phyloP scores from a whole-genome alignment of 2,113 vertebrate genomes.

The Columbina picui region DNA sequence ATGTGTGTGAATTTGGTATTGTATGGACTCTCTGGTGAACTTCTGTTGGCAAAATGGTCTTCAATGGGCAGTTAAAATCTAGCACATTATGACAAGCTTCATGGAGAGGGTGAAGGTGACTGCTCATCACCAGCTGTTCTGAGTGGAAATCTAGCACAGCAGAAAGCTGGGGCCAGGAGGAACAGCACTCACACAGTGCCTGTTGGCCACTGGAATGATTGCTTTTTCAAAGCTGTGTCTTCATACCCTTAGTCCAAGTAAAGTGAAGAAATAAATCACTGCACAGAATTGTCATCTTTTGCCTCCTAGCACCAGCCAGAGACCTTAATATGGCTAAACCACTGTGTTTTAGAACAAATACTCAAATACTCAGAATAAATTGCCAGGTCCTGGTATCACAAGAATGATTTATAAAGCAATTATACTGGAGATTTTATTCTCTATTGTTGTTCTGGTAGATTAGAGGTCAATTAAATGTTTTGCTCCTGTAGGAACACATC shows the following conservation, averaged over 20 bases:
- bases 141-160: neutral
- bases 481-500: neutral
- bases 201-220: neutral
- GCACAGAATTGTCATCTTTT: constrained; percentile 41
- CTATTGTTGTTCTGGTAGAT: constrained; percentile 48
- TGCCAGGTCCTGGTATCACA: constrained; percentile 22
- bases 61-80: neutral
- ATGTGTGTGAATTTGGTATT: neutral
- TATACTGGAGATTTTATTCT: constrained; percentile 54
- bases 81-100: accelerated
- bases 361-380: constrained; percentile 65
- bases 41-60: neutral
- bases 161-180: neutral
- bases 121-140: neutral
- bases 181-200: neutral
- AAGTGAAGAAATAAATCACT: constrained; percentile 53
- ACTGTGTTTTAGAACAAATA: constrained; percentile 43
- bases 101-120: neutral
- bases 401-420: constrained; percentile 73
- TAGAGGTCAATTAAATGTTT: constrained; percentile 58
- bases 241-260: neutral
- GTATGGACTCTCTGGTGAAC: neutral
- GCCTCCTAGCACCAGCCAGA: neutral
- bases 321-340: constrained; percentile 50
- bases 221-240: neutral